Base-by-base conservation (phyloP, 2,888 invertebrate species). In the Microdon myrmicae region DNA sequence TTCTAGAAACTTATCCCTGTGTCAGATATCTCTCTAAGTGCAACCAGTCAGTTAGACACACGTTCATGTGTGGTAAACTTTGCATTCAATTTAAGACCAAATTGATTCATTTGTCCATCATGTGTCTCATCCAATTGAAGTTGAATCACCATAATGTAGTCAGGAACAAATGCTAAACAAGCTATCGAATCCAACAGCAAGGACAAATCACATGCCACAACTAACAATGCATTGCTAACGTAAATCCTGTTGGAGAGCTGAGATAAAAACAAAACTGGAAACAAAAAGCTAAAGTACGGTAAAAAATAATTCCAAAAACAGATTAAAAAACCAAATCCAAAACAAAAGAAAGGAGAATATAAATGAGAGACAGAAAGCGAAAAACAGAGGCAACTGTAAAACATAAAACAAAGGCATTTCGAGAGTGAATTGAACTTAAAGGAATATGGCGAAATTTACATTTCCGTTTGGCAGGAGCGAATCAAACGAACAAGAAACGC, bases 101-200 rank as follows among this genome's bases (percentile, higher is more conserved):
- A 54, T 54, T 43, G 41, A 59, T 47, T 54, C 60, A 60, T 45
- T 37, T 60, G 54, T 54, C 59, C 47, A 47, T 60, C 59, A 47
- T 20, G 23, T 59, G 54, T 60, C 59, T 37, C 19, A 43, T 48
- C 43, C 31, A 38, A 58, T 58, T 44, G 49, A 41, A 54, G 35
- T 31, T 41, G 17, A 41, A 39, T 13, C 22, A 44, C 45, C 29
- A 53, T 47, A 59, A 59, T 59, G 59, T 53, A 53, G 47, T 53
- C 59, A 35, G 53, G 13, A 35, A 4, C n/a, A 14, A 22, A 35
- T 14, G 5, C 23, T 10, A n/a, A 10, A 14, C 2, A n/a, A n/a
- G 22, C 8, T 12, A 22, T 8, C 5, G 10, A 12, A 35, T 6
- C 14, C n/a, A 28, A 35, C 32, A 54, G 38, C 12, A 31, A 43